Base-by-base conservation (phyloP, 1,140 invertebrate genomes). In the Augochlora pura region DNA sequence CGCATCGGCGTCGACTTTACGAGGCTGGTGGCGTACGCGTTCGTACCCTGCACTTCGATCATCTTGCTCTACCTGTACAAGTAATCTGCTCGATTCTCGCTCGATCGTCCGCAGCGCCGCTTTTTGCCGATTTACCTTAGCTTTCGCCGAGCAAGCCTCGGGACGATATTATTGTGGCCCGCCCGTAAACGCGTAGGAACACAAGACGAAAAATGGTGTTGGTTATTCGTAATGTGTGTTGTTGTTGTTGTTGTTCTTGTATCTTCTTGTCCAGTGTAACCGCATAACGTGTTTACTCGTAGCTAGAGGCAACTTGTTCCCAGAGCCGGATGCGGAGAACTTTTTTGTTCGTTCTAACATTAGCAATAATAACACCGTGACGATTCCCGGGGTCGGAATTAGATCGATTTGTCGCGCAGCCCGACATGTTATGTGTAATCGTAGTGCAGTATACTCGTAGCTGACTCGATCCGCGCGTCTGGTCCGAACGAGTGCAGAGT, bases 1-100 rank as follows among this genome's bases (percentile, higher is more conserved):
- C 81, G 63, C 21, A 90, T 91, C 39, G 82, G 85, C 16, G 77
- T 88, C n/a, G 88, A 91, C 77, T 89, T 92, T 18, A 90, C 89
- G 8, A 85, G 85, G 74, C 49, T 91, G 14, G 77, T 91, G 6
- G 88, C 88, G n/a, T 92, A 91, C 64, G 87, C 86, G 38, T 82
- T 90, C 60, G 86, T 92, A 0, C 91, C 91, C 2, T 88, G 91
- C 68, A 83, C 91, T 32, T 91, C 92, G 12, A 86, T 88, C 14
- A 75, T 90, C 25, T 60, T 90, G 23, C 21, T 90, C 0, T 89
- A 89, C 52, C 73, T 87, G 75, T 90, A 90, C 72, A 89, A 87
- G n/a, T 88, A 84, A 38, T 16, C 1, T 25, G 12, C 60, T 42
- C 18, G 25, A 39, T 9, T 9, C 18, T 9, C 54, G 21, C 8